Percentiles rank a stretch among this genome's conserved stretches.
phyloP scores from a whole-genome alignment of 2,797 vertebrate species.

The Protonibea diacanthus region DNA sequence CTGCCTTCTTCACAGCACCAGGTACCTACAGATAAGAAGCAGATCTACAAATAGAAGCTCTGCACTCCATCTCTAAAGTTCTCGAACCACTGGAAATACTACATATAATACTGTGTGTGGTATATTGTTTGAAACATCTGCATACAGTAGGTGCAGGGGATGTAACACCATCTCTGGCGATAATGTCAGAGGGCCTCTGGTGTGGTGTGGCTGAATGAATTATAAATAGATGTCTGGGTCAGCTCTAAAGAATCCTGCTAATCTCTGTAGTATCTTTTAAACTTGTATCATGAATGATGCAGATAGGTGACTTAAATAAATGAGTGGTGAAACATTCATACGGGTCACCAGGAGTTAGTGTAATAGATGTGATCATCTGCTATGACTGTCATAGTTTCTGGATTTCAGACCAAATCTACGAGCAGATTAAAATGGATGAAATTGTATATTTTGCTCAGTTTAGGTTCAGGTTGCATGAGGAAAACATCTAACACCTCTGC shows the following conservation, averaged over 20 bases:
- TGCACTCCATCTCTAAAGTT: neutral
- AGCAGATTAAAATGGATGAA: neutral
- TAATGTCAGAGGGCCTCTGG: neutral
- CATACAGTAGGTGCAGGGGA: no score
- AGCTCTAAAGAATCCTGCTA: neutral
- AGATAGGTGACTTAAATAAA: neutral
- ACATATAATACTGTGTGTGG: neutral
- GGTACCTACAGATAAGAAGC: constrained; percentile 53
- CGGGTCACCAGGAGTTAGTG: neutral
- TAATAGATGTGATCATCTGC: neutral
- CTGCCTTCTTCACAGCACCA: constrained; percentile 65
- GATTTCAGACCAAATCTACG: neutral
- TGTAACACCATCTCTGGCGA: no score
- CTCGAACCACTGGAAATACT: no score
- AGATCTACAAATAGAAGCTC: neutral
- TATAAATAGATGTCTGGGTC: neutral
- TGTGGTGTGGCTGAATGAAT: neutral
- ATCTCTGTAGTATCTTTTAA: neutral
- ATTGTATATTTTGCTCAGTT: neutral
- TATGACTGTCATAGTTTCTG: neutral
- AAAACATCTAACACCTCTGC: neutral
- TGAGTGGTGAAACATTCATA: neutral
- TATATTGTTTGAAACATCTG: neutral
- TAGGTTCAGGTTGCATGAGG: neutral
- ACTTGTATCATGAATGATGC: no score